Evolutionary conservation across 2,888 invertebrate species (phyloP).

Genomic region (Eupithecia centaureata): DNA sequence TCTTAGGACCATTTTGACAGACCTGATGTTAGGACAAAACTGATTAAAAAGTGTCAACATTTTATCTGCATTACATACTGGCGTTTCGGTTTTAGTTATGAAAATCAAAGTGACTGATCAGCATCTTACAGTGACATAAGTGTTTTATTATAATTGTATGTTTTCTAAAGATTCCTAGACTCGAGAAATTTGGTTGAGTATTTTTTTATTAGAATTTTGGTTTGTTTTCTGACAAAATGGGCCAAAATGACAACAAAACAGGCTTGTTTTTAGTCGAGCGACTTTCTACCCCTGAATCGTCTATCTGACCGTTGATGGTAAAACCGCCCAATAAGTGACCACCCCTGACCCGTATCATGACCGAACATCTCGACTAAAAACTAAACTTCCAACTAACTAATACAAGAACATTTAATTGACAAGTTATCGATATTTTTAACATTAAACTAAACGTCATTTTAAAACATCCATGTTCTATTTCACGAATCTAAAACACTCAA

Average conservation of each 20-base stretch:
- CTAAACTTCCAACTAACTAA: not conserved
- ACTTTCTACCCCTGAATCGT: slow-evolving; percentile 10
- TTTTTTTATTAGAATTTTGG: not conserved
- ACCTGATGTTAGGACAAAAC: not conserved
- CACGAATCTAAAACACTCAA: slow-evolving; percentile 16
- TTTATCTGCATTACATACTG: not conserved
- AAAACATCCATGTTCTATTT: slow-evolving; percentile 45
- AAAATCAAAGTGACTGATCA: not conserved
- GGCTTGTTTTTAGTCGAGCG: slow-evolving; percentile 30
- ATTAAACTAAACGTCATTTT: slow-evolving; percentile 38
- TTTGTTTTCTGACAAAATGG: slow-evolving; percentile 12
- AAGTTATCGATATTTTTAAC: slow-evolving; percentile 42
- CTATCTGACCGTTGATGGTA: not conserved
- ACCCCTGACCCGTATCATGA: slow-evolving; percentile 25
- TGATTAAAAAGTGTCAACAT: not conserved
- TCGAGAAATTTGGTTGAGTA: not conserved
- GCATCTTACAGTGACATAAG: not conserved
- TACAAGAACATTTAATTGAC: slow-evolving; percentile 53
- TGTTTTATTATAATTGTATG: too few species aligned
- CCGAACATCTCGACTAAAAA: not conserved
- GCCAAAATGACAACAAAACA: slow-evolving; percentile 12
- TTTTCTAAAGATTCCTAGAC: too few species aligned
- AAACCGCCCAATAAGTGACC: not conserved
- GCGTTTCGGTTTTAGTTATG: not conserved
- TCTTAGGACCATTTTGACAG: slow-evolving; percentile 15